Evolutionary conservation across 2,113 vertebrate species (phyloP), one percentile per base, ranked within the genome.

Genomic region (Oreochromis spilurus): DNA sequence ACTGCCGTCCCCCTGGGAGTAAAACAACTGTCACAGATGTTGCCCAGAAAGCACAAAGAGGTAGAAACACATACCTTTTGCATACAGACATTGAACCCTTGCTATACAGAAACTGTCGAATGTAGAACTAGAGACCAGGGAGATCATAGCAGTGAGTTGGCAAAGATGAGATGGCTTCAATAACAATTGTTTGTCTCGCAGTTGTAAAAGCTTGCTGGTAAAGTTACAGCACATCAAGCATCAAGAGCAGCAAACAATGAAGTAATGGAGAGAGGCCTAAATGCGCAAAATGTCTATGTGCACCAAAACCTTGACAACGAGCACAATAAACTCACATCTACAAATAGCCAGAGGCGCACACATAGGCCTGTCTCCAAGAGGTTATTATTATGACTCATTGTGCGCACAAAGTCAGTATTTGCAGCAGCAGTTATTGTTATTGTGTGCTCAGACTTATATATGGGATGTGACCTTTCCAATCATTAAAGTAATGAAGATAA

Each of bases 1-100:
- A 34, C 24, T 4, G 5, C 19, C 9, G 9, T 57, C 85, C 83
- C 72, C 50, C 82, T 9, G 54, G 52, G 60, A 86, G 34, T 83
- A 45, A 67, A 83, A 52, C 77, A 82, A 57, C 67, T 88, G 58
- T 86, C 77, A 81, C 77, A 89, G 67, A 60, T 82, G 14, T 79
- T 84, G 79, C 21, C 48, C 21, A 79, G 60, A 53, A 81, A 82
- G 57, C 54, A 6, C 75, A 79, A 43, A 60, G 78, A 80, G 34
- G 45, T 26, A 77, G 45, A 50, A 52, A 77, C 26, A 31, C 48
- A 77, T 34, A 50, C 26, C 12, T 77, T 48, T 16, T 77, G 45
- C 72, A 77, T 13, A 77, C 10, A 77, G 45, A 31, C 45, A n/a
- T 50, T 1, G 1, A 52, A 77, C 4, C 6, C 2, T 52, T 34